A percentile compares a stretch with the other conserved stretches of the same genome.
phyloP scores from a whole-genome alignment of 2,888 invertebrate genomes.

The Brachylomia viminalis region DNA sequence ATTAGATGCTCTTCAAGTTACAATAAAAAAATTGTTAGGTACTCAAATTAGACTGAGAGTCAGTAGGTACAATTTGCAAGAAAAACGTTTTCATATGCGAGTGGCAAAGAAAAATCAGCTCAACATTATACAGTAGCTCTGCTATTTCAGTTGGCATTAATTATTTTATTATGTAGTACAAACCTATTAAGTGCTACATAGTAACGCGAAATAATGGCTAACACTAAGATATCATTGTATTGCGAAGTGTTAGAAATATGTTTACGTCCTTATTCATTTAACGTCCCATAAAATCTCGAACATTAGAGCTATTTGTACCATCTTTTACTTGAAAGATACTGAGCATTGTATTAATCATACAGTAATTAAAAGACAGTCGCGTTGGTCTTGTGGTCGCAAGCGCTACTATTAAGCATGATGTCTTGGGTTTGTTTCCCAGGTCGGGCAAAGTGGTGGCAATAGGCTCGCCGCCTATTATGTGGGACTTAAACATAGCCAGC shows the following conservation, averaged over 20 bases:
- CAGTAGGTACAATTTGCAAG: neutral
- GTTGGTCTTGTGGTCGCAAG: neutral
- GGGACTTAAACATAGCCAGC: neutral
- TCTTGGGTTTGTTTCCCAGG: neutral
- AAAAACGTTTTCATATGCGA: neutral
- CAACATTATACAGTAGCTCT: neutral
- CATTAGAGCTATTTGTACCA: neutral
- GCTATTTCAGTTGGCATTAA: conserved; percentile 48
- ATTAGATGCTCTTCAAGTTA: neutral
- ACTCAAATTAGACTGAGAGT: neutral
- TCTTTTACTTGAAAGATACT: neutral
- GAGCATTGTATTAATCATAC: neutral
- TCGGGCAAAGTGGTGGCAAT: too few relatives aligned
- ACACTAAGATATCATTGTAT: conserved; percentile 45
- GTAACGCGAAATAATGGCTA: conserved; percentile 34
- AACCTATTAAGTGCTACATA: conserved; percentile 40
- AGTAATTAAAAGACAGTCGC: neutral
- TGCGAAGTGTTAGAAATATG: conserved; percentile 51
- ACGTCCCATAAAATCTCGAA: conserved; percentile 13
- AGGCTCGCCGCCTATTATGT: neutral
- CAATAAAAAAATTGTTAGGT: neutral
- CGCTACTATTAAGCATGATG: too few relatives aligned
- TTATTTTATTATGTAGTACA: conserved; percentile 42
- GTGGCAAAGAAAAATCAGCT: neutral
- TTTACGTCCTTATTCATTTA: conserved; percentile 28